Base-by-base conservation (phyloP, 2,888 invertebrate species). In the Phortica okadai region DNA sequence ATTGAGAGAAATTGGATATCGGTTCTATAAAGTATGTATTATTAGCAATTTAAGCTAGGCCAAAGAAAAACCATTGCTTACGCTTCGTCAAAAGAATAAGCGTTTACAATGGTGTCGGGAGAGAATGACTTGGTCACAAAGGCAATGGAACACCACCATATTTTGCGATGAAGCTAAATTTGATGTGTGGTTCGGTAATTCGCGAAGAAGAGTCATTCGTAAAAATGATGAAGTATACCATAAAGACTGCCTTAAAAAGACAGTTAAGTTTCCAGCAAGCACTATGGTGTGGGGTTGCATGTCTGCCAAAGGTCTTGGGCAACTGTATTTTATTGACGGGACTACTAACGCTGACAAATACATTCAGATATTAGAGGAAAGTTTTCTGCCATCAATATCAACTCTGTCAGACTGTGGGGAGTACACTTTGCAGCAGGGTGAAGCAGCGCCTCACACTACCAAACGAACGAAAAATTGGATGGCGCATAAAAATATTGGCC, bases 91-190 rank as follows among this genome's bases (percentile, higher is more conserved):
- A 76, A 77, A 75, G 45, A 77, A 76, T 54, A 76, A 72, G 56
- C 70, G 74, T 56, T 75, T 76, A 42, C 64, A 74, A 77, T 77
- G 74, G 74, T 66, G 59, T 21, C 66, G 64, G 74, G 69, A 76
- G 33, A 21, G 67, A 59, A 54, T 70, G 73, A 56, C 73, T 56
- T 79, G 75, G 74, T 73, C 74, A 74, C 74, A 73, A 56, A 76
- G 74, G 67, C 75, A 78, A 70, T 78, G 78, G 74, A 62, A 78
- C 56, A 16, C 72, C 25, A 75, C 76, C 56, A 77, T 78, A 72
- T 77, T 74, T 74, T 76, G 78, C 66, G 67, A 79, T 74, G 72
- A 81, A 77, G 77, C 74, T 67, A 70, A 77, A 74, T 81, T 78
- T 73, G 75, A 77, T 76, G 69, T 77, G 16, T 25, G 72, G 76